These are phyloP conservation scores for Ibycter americanus DNA, from an alignment of 2,797 vertebrate genomes.

Conservation along the genomic window DNA sequence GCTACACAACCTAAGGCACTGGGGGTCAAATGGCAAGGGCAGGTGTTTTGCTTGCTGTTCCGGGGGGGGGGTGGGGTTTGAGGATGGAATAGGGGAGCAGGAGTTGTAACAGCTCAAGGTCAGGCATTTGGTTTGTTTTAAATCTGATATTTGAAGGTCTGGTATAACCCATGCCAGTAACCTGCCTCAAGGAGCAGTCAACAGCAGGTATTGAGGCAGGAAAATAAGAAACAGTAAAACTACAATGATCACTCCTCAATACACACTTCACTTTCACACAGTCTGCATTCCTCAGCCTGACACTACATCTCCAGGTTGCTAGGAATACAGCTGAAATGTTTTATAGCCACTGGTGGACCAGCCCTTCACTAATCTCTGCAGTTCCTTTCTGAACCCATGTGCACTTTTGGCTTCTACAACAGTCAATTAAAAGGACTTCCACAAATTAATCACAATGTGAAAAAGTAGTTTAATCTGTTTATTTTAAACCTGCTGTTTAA, in stretches of 20 bases:
- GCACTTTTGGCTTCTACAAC: not conserved
- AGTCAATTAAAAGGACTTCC: not conserved
- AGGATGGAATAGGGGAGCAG: not conserved
- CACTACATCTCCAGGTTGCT: not conserved
- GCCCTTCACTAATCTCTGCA: not conserved
- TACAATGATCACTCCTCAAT: not conserved
- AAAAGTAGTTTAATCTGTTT: not conserved
- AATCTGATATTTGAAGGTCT: not conserved
- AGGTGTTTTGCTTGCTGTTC: not conserved
- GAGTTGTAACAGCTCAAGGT: not conserved
- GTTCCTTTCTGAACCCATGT: not conserved
- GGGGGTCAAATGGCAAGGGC: not conserved
- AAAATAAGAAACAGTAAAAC: not conserved
- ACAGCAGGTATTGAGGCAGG: not conserved
- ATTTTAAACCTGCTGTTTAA: not conserved
- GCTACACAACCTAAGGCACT: not conserved
- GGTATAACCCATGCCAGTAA: not conserved
- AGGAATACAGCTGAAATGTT: not conserved
- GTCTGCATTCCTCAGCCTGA: not conserved
- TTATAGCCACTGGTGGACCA: not conserved
- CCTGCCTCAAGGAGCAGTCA: not conserved
- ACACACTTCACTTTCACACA: not conserved
- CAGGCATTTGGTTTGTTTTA: fast-evolving
- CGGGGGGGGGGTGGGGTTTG: fast-evolving
- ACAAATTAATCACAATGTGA: not conserved